Evolutionary conservation across 1,140 invertebrate genomes (phyloP), one percentile per base, ranked within the genome.

Genomic region (Temnothorax longispinosus): DNA sequence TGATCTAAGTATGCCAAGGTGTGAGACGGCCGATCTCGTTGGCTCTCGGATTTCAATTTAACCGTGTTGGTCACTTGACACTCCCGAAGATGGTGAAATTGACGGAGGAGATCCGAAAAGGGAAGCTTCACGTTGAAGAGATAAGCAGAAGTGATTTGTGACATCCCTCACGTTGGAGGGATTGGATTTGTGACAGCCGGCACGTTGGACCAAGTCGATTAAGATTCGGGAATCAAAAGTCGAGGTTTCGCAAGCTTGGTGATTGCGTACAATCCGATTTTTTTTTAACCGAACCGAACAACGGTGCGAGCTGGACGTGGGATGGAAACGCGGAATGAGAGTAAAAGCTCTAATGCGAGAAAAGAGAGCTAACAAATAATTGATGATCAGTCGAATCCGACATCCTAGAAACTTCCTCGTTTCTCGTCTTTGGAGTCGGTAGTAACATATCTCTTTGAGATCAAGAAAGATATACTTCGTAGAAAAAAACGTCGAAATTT

Each of bases 31-130:
- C 21, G 44, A 32, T 69, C 47, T 15, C 13, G 2, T 13, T 7
- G 13, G 32, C 10, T 52, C 58, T 32, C 8, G 60, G 82, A 78
- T 64, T 78, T 85, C 41, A 65, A 78, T 64, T 85, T 52, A 65
- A 64, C 62, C 82, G 35, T 32, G 35, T 27, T 7, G n/a, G 5
- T 69, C 21, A 15, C 38, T 44, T 32, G 13, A 41, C 41, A 15
- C 10, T 47, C 18, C 1, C 15, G 18, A 64, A 11, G 15, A 64
- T 41, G 32, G 32, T 77, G 44, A 27, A 54, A 77, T 32, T 64
- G 44, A 85, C 21, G 21, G n/a, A 75, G 6, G 6, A 52, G 18
- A 60, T 41, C n/a, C 8, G 50, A n/a, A 52, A 44, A 47, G 15
- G 27, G 41, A 74, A 13, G 15, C 44, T 35, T 67, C 44, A 67